Conservation (phyloP, 2,888 invertebrate genomes). For the Drosophila nr. perissopoda region DNA sequence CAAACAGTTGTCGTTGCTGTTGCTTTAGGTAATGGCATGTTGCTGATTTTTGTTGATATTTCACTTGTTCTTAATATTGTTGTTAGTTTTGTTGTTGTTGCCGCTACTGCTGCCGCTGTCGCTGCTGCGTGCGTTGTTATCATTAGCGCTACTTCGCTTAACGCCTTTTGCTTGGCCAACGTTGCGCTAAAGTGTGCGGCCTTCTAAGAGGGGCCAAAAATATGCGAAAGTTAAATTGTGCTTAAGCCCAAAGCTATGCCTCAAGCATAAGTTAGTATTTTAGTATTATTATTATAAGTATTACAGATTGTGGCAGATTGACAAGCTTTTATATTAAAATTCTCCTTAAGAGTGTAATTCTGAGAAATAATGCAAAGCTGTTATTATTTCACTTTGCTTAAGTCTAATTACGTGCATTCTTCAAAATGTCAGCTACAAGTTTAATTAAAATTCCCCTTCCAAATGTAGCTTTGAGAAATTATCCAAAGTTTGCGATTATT, state of each 20-base stretch:
- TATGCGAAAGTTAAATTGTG: slow-evolving; percentile 17
- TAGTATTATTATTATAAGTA: neutral
- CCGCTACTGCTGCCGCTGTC: slow-evolving; percentile 13
- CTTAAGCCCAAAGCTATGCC: neutral
- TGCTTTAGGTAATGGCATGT: slow-evolving; percentile 37
- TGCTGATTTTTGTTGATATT: slow-evolving; percentile 21
- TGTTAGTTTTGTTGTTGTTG: slow-evolving; percentile 28
- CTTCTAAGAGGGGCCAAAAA: slow-evolving; percentile 5
- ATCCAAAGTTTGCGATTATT: neutral
- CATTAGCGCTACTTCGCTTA: slow-evolving; percentile 68
- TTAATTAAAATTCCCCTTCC: neutral
- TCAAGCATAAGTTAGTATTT: neutral
- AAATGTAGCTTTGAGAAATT: neutral
- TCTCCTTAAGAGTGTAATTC: neutral
- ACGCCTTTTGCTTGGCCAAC: slow-evolving; percentile 57
- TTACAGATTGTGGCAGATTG: neutral
- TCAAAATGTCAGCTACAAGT: neutral
- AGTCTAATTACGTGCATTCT: neutral
- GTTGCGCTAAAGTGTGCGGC: slow-evolving; percentile 11
- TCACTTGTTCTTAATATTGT: slow-evolving; percentile 3
- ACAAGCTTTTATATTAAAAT: neutral
- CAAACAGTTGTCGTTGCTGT: slow-evolving; percentile 45
- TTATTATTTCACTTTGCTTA: neutral
- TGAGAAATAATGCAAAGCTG: neutral
- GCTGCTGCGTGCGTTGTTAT: slow-evolving; percentile 63